Base-by-base conservation (phyloP, 2,113 vertebrate genomes). In the Toxostoma redivivum region DNA sequence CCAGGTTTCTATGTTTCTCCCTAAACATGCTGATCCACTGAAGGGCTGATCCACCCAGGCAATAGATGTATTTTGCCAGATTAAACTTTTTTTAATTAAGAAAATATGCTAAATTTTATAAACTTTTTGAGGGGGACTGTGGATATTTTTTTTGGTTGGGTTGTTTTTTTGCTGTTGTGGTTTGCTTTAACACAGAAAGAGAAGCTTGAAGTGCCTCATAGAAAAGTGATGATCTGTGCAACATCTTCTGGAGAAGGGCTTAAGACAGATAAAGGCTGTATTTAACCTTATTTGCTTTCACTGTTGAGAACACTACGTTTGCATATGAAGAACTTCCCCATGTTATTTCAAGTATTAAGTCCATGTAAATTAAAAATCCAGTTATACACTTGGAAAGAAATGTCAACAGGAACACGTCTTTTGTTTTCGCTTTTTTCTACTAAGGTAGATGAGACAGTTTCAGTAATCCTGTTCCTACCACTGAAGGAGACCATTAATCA, bases 401-500 rank as follows among this genome's bases (percentile, higher is more conserved):
- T 38, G 74, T 73, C 80, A 90, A 70, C 76, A 74, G 48, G 78
- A 94, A 87, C 69, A 60, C 2, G 5, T 48, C 94, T 83, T 72
- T 90, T 91, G 78, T 21, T 80, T 94, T 84, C 38, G 11, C 57
- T 86, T 47, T 56, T 40, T 86, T 89, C 79, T 78, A 82, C 50
- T 64, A 60, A 71, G 27, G 27, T 64, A 87, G 73, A 74, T 81
- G 88, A 80, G 73, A 91, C 58, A 66, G 60, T 31, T 96, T 91
- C 73, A 88, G 38, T 92, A 84, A 58, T 71, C 61, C 69, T 91
- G 62, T 87, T 91, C 44, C 44, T 56, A 76, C 57, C 51, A 69
- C 27, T 74, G 31, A 89, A 77, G 67, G 19, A 94, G 67, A 90
- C 24, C 82, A 96, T 92, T 97, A 95, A 97, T 94, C 96, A 97